A percentile compares a stretch with the other conserved stretches of the same genome.
These are phyloP conservation scores for Tenthredo scrophulariae DNA, from an alignment of 2,888 invertebrate species.

Conservation along the genomic window DNA sequence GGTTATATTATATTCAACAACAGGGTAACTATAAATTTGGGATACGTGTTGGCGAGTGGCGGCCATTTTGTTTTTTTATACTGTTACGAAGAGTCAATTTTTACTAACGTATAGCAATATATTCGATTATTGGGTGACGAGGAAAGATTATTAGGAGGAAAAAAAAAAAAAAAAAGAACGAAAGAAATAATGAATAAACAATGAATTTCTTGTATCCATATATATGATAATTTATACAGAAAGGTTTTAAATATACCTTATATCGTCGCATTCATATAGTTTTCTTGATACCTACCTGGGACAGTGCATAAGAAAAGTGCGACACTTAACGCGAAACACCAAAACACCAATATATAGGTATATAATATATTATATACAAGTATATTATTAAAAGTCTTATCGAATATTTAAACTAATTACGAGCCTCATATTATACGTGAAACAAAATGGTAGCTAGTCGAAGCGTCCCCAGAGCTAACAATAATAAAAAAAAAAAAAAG, in stretches of 20 bases:
- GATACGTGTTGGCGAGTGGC: constrained; percentile 69
- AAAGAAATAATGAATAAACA: constrained; percentile 46
- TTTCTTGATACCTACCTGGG: background rate
- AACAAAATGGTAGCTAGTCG: constrained; percentile 71
- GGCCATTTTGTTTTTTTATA: constrained; percentile 72
- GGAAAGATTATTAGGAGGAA: background rate
- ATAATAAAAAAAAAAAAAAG: background rate
- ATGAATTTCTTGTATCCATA: background rate
- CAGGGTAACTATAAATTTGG: constrained; percentile 73
- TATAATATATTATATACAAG: background rate
- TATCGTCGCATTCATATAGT: background rate
- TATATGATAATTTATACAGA: background rate
- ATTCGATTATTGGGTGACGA: constrained; percentile 49
- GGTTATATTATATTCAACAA: constrained; percentile 75
- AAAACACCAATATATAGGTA: constrained; percentile 4
- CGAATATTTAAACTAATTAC: background rate
- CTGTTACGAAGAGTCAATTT: constrained; percentile 67
- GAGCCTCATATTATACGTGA: constrained; percentile 40
- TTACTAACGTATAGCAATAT: constrained; percentile 64
- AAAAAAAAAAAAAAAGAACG: constrained; percentile 51
- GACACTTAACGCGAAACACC: background rate
- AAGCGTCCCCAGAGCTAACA: constrained; percentile 66
- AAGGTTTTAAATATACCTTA: background rate
- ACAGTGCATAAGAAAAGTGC: background rate
- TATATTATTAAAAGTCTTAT: background rate